phyloP scores from a whole-genome alignment of 1,140 invertebrate species.

The Drosophila auraria region DNA sequence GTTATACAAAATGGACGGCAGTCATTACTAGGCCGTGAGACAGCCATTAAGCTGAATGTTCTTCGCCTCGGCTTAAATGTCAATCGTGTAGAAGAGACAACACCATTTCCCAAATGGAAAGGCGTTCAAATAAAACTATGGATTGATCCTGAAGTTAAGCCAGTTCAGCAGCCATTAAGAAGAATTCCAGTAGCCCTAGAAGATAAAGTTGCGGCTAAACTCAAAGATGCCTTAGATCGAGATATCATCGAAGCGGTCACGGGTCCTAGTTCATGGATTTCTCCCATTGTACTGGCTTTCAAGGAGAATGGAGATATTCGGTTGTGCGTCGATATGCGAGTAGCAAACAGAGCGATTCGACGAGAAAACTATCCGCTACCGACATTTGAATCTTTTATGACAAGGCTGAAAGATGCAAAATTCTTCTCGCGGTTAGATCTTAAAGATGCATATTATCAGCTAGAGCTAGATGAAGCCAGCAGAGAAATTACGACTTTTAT shows the following conservation, averaged over 20 bases:
- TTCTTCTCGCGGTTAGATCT: conserved; percentile 39
- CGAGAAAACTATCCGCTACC: too few relatives aligned
- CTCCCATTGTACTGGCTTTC: background rate
- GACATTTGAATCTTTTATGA: too few relatives aligned
- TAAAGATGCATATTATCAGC: conserved; percentile 61
- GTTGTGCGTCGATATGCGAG: too few relatives aligned
- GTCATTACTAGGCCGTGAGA: conserved; percentile 31
- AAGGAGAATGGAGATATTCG: too few relatives aligned
- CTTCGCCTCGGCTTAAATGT: too few relatives aligned
- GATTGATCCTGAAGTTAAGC: too few relatives aligned
- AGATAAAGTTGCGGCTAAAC: conserved; percentile 20
- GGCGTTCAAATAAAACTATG: background rate
- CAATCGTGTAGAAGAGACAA: too few relatives aligned
- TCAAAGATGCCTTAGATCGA: conserved; percentile 5
- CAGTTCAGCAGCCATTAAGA: too few relatives aligned
- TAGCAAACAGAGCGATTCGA: too few relatives aligned
- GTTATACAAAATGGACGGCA: conserved; percentile 19
- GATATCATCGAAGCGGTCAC: conserved; percentile 28
- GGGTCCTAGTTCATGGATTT: background rate
- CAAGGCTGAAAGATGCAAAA: too few relatives aligned
- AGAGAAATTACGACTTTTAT: conserved; percentile 39
- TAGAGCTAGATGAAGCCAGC: conserved; percentile 54
- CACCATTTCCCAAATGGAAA: conserved; percentile 23
- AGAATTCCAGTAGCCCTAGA: background rate
- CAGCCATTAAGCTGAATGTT: conserved; percentile 5